These are phyloP conservation scores for Trilocha varians DNA, from an alignment of 2,888 invertebrate species.

Conservation along the genomic window DNA sequence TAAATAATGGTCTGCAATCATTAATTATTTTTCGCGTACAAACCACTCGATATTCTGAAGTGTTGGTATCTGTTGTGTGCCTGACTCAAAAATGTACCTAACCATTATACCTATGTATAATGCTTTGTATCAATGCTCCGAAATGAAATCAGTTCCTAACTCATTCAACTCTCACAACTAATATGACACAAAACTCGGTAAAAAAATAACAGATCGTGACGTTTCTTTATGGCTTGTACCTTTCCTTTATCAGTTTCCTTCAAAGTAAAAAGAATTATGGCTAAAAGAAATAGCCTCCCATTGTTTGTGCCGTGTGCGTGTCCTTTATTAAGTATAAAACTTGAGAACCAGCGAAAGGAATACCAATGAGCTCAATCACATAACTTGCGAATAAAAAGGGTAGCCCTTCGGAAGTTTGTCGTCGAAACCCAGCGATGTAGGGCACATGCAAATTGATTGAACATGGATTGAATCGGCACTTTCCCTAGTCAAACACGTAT, in stretches of 20 bases:
- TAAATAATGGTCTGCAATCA: no score
- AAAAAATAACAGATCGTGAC: slow-evolving; percentile 14
- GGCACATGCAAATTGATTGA: slow-evolving; percentile 39
- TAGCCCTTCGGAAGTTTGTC: slow-evolving; percentile 30
- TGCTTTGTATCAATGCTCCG: no score
- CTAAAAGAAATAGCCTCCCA: slow-evolving; percentile 20
- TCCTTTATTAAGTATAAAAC: slow-evolving; percentile 44
- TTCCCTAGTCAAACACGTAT: slow-evolving; percentile 6
- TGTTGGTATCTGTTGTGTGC: no score
- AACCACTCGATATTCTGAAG: no score
- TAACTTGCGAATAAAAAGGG: slow-evolving; percentile 38
- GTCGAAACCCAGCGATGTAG: slow-evolving; percentile 26
- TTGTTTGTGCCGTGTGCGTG: slow-evolving; percentile 28
- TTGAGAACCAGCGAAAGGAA: slow-evolving; percentile 30
- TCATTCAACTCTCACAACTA: no score
- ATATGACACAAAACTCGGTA: no score
- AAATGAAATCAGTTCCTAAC: no score
- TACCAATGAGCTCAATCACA: slow-evolving; percentile 47
- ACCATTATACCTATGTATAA: no score
- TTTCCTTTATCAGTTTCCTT: slow-evolving; percentile 9
- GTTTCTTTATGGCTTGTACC: slow-evolving; percentile 23
- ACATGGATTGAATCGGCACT: slow-evolving; percentile 26
- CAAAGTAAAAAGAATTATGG: slow-evolving; percentile 18
- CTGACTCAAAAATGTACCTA: no score
- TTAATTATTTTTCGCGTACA: background rate